A percentile compares a stretch with the other conserved stretches of the same genome.
Evolutionary conservation across 2,888 invertebrate genomes (phyloP).

Genomic region (Pecten maximus): DNA sequence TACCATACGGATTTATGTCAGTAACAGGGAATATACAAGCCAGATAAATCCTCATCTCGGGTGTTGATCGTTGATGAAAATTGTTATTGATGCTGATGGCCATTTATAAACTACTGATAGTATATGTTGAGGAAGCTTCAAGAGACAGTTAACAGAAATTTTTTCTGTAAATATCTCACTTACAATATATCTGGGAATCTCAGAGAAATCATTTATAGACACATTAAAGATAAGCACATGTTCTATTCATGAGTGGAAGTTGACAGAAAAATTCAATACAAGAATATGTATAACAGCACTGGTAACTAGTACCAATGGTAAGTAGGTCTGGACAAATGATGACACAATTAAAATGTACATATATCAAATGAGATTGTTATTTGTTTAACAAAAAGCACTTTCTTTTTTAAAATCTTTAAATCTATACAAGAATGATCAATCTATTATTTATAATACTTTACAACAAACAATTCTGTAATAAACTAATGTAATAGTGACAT

Average conservation of each 20-base stretch:
- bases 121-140: background rate
- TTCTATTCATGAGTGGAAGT: background rate
- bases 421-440: conserved; percentile 32
- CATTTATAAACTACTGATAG: background rate
- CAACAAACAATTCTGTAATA: conserved; percentile 23
- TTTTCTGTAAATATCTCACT: background rate
- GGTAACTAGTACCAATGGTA: background rate
- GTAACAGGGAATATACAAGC: background rate
- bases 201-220: background rate
- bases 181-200: background rate
- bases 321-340: conserved; percentile 17
- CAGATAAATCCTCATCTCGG: background rate
- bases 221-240: background rate
- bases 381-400: conserved; percentile 32
- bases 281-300: conserved; percentile 13
- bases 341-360: conserved; percentile 20
- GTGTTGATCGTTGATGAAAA: background rate
- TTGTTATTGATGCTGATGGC: background rate
- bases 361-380: conserved; percentile 16
- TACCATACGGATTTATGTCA: background rate
- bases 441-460: conserved; percentile 4
- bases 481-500: background rate
- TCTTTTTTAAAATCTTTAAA: conserved; percentile 16
- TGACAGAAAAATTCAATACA: background rate
- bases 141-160: background rate